Conservation (phyloP, 2,888 invertebrate species). For the Arenicola marina region DNA sequence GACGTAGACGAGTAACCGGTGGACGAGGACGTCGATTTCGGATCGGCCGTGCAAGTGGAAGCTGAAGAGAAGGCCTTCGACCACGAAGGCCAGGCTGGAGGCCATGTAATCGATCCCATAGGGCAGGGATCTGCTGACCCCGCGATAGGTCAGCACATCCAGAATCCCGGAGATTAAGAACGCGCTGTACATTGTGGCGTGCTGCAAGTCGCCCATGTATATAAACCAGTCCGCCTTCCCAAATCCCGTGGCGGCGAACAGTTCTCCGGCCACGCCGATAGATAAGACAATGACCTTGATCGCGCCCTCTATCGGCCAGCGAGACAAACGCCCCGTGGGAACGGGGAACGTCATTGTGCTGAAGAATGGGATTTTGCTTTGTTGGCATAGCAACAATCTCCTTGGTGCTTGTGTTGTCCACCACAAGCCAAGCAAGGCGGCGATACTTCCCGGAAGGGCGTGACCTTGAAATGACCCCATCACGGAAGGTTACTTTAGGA, state of each 20-base stretch:
- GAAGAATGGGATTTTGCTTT: background rate
- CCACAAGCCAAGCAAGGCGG: slow-evolving; percentile 35
- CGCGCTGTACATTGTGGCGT: slow-evolving; percentile 60
- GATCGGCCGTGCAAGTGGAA: slow-evolving; percentile 59
- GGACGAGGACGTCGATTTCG: slow-evolving; percentile 44
- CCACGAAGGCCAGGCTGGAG: slow-evolving; percentile 50
- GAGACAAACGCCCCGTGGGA: background rate
- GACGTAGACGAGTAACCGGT: slow-evolving; percentile 57
- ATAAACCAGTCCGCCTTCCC: background rate
- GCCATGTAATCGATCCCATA: slow-evolving; percentile 39
- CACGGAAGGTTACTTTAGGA: too few species aligned
- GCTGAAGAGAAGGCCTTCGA: slow-evolving; percentile 60
- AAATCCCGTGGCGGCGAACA: background rate
- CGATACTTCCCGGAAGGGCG: slow-evolving; percentile 54
- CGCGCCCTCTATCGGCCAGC: too few species aligned
- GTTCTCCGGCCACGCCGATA: background rate
- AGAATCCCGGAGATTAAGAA: slow-evolving; percentile 55
- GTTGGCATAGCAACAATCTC: slow-evolving; percentile 15
- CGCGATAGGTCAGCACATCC: slow-evolving; percentile 43
- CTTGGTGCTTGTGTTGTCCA: slow-evolving; percentile 23
- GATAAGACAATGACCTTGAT: background rate
- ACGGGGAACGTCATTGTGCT: background rate
- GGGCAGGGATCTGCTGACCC: slow-evolving; percentile 30
- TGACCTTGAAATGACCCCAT: slow-evolving; percentile 57
- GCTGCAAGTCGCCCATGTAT: slow-evolving; percentile 51